phyloP scores from a whole-genome alignment of 1,140 invertebrate species.

The Microplitis demolitor region DNA sequence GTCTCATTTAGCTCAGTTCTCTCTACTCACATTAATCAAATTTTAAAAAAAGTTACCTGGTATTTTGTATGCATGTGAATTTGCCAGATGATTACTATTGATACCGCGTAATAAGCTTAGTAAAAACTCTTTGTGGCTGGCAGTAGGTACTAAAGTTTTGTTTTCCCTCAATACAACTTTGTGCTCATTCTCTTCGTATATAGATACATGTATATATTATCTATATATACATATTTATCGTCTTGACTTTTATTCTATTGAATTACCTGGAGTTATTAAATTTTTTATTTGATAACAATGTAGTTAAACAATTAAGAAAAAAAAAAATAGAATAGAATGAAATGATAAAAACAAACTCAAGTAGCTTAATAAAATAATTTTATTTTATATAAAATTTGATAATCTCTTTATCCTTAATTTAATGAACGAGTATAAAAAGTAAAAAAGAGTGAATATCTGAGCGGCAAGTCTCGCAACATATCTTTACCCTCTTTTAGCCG shows the following conservation, averaged over 20 bases:
- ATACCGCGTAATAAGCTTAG: conserved; percentile 49
- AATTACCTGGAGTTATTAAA: no score
- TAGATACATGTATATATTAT: no score
- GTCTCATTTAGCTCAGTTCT: no score
- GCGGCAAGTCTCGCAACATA: background rate
- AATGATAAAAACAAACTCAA: no score
- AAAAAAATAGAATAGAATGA: no score
- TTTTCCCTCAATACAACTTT: background rate
- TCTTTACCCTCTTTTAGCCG: background rate
- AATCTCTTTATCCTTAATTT: no score
- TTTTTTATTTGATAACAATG: background rate
- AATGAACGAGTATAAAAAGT: background rate
- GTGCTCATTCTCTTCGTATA: background rate
- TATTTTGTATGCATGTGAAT: conserved; percentile 39
- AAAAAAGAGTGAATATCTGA: background rate
- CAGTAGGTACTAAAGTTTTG: background rate
- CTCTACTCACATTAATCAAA: no score
- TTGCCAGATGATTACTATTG: conserved; percentile 52
- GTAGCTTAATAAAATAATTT: no score
- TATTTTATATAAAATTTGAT: no score
- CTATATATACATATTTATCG: background rate
- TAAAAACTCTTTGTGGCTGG: conserved; percentile 40
- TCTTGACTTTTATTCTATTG: no score
- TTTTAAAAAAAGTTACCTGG: no score
- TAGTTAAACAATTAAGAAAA: no score